A percentile compares a stretch with the other conserved stretches of the same genome.
phyloP scores from a whole-genome alignment of 2,113 vertebrate genomes.

The Ahaetulla prasina region DNA sequence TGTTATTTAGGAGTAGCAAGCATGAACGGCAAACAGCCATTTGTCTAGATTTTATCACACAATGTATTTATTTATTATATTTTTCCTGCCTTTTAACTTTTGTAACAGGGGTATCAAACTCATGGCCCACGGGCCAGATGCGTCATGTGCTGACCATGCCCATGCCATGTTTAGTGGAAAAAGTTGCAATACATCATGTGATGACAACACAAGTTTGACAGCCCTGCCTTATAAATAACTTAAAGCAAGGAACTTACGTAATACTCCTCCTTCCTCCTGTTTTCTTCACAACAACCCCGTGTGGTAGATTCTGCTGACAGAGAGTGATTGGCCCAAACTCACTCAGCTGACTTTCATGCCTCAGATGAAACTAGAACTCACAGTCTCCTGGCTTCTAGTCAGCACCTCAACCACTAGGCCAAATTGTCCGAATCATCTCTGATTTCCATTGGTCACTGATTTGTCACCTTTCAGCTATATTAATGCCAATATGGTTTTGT shows the following conservation, averaged over 20 bases:
- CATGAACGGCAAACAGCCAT: background rate
- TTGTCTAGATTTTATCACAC: background rate
- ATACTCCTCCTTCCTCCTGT: background rate
- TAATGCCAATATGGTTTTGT: background rate
- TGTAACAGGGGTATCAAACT: no score
- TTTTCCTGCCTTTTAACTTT: background rate
- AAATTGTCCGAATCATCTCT: background rate
- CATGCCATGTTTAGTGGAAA: no score
- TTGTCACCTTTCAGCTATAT: background rate
- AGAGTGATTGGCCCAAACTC: background rate
- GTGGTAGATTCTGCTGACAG: background rate
- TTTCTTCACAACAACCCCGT: background rate
- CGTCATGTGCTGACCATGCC: no score
- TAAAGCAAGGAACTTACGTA: background rate
- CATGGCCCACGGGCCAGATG: rapidly evolving
- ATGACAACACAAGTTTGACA: no score
- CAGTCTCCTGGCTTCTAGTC: background rate
- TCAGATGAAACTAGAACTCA: background rate
- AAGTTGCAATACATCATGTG: no score
- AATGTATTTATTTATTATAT: background rate
- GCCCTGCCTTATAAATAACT: background rate
- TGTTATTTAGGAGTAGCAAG: background rate
- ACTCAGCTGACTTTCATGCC: background rate
- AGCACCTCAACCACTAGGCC: background rate
- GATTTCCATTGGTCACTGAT: background rate